phyloP scores from a whole-genome alignment of 2,888 invertebrate genomes.

The Campoplex capitator region DNA sequence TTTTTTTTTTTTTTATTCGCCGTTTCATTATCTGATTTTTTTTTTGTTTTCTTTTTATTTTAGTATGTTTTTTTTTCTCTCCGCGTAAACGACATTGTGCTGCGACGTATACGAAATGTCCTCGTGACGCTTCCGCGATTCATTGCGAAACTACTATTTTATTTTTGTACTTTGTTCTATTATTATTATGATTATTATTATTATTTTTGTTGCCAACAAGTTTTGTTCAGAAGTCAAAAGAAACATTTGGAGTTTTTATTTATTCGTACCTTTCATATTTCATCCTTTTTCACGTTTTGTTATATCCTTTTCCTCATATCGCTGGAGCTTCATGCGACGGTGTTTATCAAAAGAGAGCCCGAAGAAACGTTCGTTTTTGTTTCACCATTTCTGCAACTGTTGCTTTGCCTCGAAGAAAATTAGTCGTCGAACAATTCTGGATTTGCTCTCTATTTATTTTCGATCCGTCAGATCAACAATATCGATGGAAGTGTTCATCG shows the following conservation, averaged over 20 bases:
- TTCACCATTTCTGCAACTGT: too few relatives aligned
- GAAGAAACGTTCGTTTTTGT: not conserved
- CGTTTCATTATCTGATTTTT: constrained; percentile 35
- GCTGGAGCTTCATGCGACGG: not conserved
- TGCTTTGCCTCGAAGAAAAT: not conserved
- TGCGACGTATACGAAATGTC: constrained; percentile 41
- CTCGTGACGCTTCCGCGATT: constrained; percentile 36
- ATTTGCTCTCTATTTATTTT: not conserved
- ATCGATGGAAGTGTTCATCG: too few relatives aligned
- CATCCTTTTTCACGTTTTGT: not conserved
- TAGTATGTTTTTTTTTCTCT: constrained; percentile 44
- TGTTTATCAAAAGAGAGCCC: not conserved
- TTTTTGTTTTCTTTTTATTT: constrained; percentile 59
- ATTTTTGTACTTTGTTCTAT: constrained; percentile 76
- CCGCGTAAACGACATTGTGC: constrained; percentile 50
- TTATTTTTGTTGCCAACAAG: constrained; percentile 71
- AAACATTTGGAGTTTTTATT: constrained; percentile 48
- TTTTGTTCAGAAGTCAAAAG: constrained; percentile 68
- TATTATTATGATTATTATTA: constrained; percentile 23
- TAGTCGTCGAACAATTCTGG: not conserved
- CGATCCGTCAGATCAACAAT: too few relatives aligned
- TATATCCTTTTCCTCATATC: not conserved
- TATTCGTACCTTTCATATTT: constrained; percentile 3
- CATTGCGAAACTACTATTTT: constrained; percentile 77
- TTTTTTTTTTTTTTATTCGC: constrained; percentile 38